A percentile compares a stretch with the other conserved stretches of the same genome.
Conservation (phyloP, 2,113 vertebrate species). For the Seriola rivoliana region DNA sequence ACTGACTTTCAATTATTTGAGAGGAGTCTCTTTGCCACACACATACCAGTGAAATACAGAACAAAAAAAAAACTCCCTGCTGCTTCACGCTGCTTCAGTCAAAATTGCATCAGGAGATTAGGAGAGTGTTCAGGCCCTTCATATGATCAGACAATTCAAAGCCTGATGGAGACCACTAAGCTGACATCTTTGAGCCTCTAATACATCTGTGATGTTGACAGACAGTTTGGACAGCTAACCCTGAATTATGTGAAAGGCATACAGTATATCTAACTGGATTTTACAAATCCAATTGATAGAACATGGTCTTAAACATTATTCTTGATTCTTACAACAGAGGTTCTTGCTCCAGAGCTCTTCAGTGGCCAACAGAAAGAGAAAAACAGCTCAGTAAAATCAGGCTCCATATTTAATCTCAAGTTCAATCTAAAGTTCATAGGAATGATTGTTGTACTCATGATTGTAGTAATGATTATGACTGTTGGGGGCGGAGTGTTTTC, state of each 20-base stretch:
- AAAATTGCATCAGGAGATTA: constrained; percentile 79
- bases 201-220: constrained; percentile 73
- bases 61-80: constrained; percentile 16
- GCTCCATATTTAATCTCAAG: background rate
- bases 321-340: constrained; percentile 48
- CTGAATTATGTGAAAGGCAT: constrained; percentile 72
- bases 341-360: constrained; percentile 36
- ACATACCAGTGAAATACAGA: constrained; percentile 31
- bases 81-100: constrained; percentile 55
- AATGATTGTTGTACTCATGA: background rate
- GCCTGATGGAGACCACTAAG: constrained; percentile 75
- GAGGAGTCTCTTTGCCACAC: constrained; percentile 26
- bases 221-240: constrained; percentile 71
- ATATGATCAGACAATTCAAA: constrained; percentile 77
- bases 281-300: constrained; percentile 77
- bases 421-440: background rate
- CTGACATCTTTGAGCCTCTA: constrained; percentile 76
- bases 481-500: background rate
- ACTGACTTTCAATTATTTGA: constrained; percentile 31
- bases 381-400: constrained; percentile 27
- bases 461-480: constrained; percentile 18
- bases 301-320: constrained; percentile 67
- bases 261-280: constrained; percentile 76
- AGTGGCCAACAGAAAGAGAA: constrained; percentile 10
- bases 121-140: constrained; percentile 63